Conservation (phyloP, 2,888 invertebrate genomes). For the Eupithecia pulchellata region DNA sequence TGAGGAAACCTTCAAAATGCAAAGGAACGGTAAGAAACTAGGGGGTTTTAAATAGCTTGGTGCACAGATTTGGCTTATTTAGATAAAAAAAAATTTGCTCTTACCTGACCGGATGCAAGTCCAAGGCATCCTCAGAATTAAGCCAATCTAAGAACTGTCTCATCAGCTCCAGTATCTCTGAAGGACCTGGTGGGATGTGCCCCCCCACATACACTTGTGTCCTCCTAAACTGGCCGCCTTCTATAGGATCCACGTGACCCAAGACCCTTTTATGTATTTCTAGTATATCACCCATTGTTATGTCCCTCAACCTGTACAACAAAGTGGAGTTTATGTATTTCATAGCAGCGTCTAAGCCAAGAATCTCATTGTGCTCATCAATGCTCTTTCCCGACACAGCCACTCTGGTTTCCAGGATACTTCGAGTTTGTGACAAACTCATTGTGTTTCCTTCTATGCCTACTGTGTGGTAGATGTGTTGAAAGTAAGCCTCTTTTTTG, state of each 20-base stretch:
- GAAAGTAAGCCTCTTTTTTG: conserved; percentile 97
- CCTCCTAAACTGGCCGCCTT: conserved; percentile 94
- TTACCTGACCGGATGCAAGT: conserved; percentile 94
- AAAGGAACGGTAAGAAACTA: neutral
- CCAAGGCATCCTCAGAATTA: conserved; percentile 93
- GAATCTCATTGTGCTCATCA: conserved; percentile 98
- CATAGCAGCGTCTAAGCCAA: conserved; percentile 97
- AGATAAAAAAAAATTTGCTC: neutral
- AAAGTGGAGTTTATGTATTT: conserved; percentile 95
- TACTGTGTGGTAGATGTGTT: conserved; percentile 98
- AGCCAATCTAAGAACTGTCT: conserved; percentile 96
- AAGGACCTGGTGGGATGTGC: conserved; percentile 96
- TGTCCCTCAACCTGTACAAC: conserved; percentile 90
- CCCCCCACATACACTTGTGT: conserved; percentile 97
- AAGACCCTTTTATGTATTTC: conserved; percentile 96
- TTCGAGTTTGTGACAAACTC: conserved; percentile 95
- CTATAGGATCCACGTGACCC: conserved; percentile 97
- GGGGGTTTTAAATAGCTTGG: no score
- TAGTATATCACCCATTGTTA: conserved; percentile 94
- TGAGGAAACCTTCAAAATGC: neutral
- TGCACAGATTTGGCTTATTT: no score
- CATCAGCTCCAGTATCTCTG: conserved; percentile 93
- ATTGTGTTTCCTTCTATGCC: conserved; percentile 99
- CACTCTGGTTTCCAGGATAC: conserved; percentile 93
- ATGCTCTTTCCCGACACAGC: conserved; percentile 95